A percentile compares a stretch with the other conserved stretches of the same genome.
These are phyloP conservation scores for Megaceryle maxima DNA, from an alignment of 2,113 vertebrate species.

Conservation along the genomic window DNA sequence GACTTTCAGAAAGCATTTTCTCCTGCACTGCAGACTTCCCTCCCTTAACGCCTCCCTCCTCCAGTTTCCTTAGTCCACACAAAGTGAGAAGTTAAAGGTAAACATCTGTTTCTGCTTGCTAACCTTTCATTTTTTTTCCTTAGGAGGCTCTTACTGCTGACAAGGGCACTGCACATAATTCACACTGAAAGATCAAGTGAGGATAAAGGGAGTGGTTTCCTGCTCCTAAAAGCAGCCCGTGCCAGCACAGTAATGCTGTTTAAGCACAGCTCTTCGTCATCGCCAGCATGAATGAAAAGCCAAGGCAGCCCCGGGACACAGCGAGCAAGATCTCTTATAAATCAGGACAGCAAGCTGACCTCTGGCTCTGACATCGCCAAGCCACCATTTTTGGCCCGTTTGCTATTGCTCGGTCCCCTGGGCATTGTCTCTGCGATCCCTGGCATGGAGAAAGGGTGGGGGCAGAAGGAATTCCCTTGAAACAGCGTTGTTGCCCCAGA, in stretches of 20 bases:
- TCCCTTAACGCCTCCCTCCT: neutral
- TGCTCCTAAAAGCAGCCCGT: neutral
- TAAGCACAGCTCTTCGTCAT: neutral
- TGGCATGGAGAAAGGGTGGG: neutral
- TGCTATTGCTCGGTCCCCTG: neutral
- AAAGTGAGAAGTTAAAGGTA: constrained; percentile 19
- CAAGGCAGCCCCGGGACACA: neutral
- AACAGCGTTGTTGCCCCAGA: neutral
- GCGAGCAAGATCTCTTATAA: neutral
- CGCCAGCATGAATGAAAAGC: constrained; percentile 10
- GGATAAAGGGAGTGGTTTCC: constrained; percentile 61
- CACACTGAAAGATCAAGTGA: constrained; percentile 45
- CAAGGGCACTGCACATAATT: constrained; percentile 34
- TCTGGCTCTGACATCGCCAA: neutral
- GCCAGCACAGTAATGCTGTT: constrained; percentile 5
- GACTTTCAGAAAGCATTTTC: neutral
- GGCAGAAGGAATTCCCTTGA: neutral
- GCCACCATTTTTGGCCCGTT: neutral
- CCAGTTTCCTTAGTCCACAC: neutral
- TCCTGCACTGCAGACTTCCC: neutral
- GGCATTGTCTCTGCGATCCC: neutral
- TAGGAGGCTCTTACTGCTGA: constrained; percentile 33
- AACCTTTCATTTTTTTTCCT: neutral
- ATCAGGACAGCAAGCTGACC: neutral
- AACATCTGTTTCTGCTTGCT: constrained; percentile 35